Evolutionary conservation across 1,140 invertebrate genomes (phyloP), one percentile per base, ranked within the genome.

Genomic region (Tyrophagus putrescentiae): DNA sequence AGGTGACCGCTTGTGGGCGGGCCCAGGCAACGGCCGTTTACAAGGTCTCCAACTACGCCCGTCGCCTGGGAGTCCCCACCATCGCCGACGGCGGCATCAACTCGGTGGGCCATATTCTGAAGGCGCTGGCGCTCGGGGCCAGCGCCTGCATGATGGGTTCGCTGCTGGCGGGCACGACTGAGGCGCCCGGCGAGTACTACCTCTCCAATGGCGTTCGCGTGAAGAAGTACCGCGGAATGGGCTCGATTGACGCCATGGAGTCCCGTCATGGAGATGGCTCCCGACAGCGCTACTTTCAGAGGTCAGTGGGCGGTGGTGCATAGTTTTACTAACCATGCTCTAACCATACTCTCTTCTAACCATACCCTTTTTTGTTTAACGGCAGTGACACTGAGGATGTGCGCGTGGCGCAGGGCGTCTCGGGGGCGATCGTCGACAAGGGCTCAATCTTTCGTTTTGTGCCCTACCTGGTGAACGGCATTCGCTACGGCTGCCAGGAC

Each of bases 141-240:
- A 89, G 87, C 11, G 31, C 67, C 70, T 93, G 94, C 0, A 98
- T 99, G 95, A 98, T 98, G 95, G 95, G 95, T 16, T 96, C 92
- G 0, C 76, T 98, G 62, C 72, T 99, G 42, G 95, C 95, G 59
- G 95, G 94, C 9, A 98, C 94, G 3, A 90, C 87, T 1, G 95
- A 98, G 75, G 90, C 94, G 18, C 95, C 94, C 2, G 94, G 94
- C 34, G 93, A 98, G 73, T 98, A 98, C 70, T 98, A 92, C 75
- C 98, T 95, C 71, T 90, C 89, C 53, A 91, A 97, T 75, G 94
- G 94, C 48, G 91, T 98, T 0, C 79, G 94, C 53, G 72, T 98
- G 25, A 99, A 98, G 73, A 98, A 98, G 71, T 98, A 97, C 69
- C 79, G 95, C 64, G 95, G 95, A 25, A 98, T 98, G 95, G 95